Conservation (phyloP, 2,797 vertebrate species). For the Scolopax rusticola region DNA sequence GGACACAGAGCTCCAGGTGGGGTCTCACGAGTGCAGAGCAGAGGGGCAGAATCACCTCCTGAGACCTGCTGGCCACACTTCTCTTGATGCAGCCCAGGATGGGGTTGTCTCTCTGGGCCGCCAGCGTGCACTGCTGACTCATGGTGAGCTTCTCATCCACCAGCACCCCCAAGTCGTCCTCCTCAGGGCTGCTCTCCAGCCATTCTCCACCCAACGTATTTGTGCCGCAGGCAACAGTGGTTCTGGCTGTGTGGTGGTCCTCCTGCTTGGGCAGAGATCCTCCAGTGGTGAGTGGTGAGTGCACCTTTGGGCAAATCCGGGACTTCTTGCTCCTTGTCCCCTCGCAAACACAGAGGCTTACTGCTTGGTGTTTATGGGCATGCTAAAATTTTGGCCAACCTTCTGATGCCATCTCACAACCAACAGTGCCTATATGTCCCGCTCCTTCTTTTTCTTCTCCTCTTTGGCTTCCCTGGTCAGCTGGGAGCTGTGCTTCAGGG, state of each 20-base stretch:
- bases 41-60: too few relatives aligned
- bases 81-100: too few relatives aligned
- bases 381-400: background rate
- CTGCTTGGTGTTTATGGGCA: background rate
- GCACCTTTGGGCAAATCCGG: background rate
- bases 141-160: too few relatives aligned
- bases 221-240: background rate
- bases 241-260: background rate
- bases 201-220: background rate
- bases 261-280: background rate
- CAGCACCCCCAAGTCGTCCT: too few relatives aligned
- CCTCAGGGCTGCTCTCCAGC: too few relatives aligned
- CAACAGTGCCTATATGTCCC: background rate
- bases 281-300: background rate
- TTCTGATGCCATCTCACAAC: background rate
- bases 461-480: background rate
- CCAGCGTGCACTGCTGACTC: too few relatives aligned
- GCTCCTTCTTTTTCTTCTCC: background rate
- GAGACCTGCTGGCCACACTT: too few relatives aligned
- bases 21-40: too few relatives aligned
- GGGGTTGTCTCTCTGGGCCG: too few relatives aligned
- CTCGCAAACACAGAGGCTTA: fast-evolving
- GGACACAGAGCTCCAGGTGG: too few relatives aligned
- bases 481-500: background rate
- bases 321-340: background rate